Base-by-base conservation (phyloP, 2,888 invertebrate species). In the Drosophila hawaiiensis region DNA sequence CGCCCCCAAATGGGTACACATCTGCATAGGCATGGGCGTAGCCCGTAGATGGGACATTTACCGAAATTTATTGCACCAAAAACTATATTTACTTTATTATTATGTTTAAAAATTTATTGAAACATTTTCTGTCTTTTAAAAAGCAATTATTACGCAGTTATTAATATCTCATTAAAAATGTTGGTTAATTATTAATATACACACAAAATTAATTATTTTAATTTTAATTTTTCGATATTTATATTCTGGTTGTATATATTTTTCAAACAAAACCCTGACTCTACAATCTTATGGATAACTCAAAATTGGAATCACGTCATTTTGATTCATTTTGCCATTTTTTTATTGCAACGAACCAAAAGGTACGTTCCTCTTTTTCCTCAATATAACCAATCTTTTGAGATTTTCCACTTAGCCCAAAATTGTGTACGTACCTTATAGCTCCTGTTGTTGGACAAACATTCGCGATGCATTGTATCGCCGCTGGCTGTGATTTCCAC, bases 391-490 rank as follows among this genome's bases (percentile, higher is more conserved):
- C 49, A 28, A 31, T 9, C 31, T 31, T 31, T 9, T 31, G 6
- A 41, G 10, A n/a, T 41, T n/a, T 41, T 19, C 41, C 41, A n/a
- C 0, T 43, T 0, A 14, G 6, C 16, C 25, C 25, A 19, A 49
- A 22, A 2, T 12, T 25, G 12, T 49, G 2, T 55, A 68, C 78
- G 41, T 64, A 95, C 95, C 94, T 94, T 95, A 82, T 94, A 95
- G 70, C 83, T 92, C 63, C 94, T 89, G 63, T 93, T 94, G 86
- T 94, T 94, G 73, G 94, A 94, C 82, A 92, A 93, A 78, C 95
- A 95, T 29, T 92, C 93, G 47, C 91, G 88, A 35, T 91, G 91
- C 85, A 90, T 89, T 41, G 90, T 86, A 74, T 85, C 84, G 4
- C 84, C 88, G 58, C 89, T 87, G 66, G 87, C 82, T 19, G 89